These are phyloP conservation scores for Stigmatopora nigra DNA, from an alignment of 2,113 vertebrate genomes.

Conservation along the genomic window DNA sequence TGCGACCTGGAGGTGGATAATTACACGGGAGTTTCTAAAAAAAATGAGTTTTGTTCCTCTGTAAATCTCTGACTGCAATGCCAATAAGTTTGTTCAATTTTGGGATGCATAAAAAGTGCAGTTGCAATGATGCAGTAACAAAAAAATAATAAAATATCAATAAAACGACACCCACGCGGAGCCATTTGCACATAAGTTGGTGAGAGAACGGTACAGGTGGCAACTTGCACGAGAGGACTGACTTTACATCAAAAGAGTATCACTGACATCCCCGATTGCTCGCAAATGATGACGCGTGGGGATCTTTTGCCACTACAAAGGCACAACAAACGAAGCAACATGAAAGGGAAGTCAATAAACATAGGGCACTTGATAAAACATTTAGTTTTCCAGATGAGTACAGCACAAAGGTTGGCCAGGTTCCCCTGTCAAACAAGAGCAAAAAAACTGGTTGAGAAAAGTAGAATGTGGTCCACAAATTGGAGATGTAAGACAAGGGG, in stretches of 20 bases:
- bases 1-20: conserved; percentile 37
- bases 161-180: conserved; percentile 33
- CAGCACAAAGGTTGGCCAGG: conserved; percentile 85
- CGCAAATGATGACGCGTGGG: conserved; percentile 95
- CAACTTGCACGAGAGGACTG: conserved; percentile 82
- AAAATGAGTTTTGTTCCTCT: no score
- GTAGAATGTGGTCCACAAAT: background rate
- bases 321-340: conserved; percentile 99
- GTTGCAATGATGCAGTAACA: conserved; percentile 15
- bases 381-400: conserved; percentile 87
- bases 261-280: conserved; percentile 97
- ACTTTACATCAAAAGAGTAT: conserved; percentile 98
- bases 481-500: conserved; percentile 16
- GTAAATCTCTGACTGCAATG: no score
- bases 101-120: conserved; percentile 20
- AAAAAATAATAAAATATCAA: conserved; percentile 5
- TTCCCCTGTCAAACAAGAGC: conserved; percentile 75
- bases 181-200: conserved; percentile 34
- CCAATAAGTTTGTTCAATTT: no score
- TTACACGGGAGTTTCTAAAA: conserved; percentile 17
- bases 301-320: conserved; percentile 99
- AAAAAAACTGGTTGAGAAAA: conserved; percentile 77
- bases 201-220: conserved; percentile 72
- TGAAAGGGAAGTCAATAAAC: conserved; percentile 99
- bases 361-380: conserved; percentile 99